These are phyloP conservation scores for Heteromurus nitidus DNA, from an alignment of 2,888 invertebrate genomes.

Conservation along the genomic window DNA sequence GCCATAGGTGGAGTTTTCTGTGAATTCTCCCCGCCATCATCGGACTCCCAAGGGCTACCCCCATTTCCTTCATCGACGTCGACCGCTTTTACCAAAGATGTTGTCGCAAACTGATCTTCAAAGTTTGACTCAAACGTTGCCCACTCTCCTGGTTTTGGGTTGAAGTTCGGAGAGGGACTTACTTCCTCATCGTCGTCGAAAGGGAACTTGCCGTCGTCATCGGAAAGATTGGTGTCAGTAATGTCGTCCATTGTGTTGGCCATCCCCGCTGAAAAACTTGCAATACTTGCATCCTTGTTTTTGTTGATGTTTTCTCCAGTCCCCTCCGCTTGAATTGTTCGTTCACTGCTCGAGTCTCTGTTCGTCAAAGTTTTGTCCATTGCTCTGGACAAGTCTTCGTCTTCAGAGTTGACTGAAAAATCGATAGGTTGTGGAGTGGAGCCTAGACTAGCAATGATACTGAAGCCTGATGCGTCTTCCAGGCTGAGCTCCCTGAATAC, in stretches of 20 bases:
- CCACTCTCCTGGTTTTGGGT: constrained; percentile 69
- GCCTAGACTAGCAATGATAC: constrained; percentile 55
- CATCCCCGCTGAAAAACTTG: constrained; percentile 49
- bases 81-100: constrained; percentile 64
- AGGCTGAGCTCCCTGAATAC: constrained; percentile 89
- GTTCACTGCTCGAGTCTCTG: constrained; percentile 71
- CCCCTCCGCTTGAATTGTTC: constrained; percentile 72
- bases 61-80: constrained; percentile 60
- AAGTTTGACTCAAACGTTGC: constrained; percentile 73
- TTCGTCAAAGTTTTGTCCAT: constrained; percentile 66
- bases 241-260: constrained; percentile 73
- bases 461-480: constrained; percentile 78
- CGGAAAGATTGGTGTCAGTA: constrained; percentile 72
- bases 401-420: constrained; percentile 75
- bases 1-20: constrained; percentile 40
- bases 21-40: constrained; percentile 59
- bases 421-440: constrained; percentile 72
- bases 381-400: constrained; percentile 65
- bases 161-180: constrained; percentile 56
- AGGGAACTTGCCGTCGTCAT: constrained; percentile 70
- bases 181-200: constrained; percentile 71
- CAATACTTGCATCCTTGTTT: constrained; percentile 44
- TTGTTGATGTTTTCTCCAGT: constrained; percentile 40
- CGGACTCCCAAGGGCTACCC: constrained; percentile 71
- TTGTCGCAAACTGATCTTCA: constrained; percentile 70